phyloP scores from a whole-genome alignment of 2,888 invertebrate species.

The Megalurothrips usitatus region DNA sequence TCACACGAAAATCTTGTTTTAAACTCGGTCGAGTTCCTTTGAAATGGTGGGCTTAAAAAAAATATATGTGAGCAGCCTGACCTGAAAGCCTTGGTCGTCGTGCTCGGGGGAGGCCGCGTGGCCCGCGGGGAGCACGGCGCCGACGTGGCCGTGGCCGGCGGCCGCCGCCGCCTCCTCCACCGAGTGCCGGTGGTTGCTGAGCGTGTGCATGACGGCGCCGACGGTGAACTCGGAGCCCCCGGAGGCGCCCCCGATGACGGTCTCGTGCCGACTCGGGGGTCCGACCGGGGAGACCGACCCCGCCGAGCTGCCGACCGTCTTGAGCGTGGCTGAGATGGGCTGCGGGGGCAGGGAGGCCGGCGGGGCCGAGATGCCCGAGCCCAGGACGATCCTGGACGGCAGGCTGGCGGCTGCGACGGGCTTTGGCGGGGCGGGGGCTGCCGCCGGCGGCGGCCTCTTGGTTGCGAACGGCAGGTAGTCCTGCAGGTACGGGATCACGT shows the following conservation, averaged over 20 bases:
- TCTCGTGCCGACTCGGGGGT: conserved; percentile 24
- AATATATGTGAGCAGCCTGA: too few relatives aligned
- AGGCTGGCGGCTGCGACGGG: conserved; percentile 20
- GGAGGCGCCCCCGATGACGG: neutral
- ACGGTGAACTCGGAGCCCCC: conserved; percentile 46
- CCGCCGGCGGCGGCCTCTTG: conserved; percentile 40
- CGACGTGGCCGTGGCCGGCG: neutral
- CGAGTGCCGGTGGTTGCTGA: conserved; percentile 32
- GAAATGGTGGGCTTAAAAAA: too few relatives aligned
- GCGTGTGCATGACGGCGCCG: conserved; percentile 48
- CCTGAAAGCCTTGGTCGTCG: conserved; percentile 9
- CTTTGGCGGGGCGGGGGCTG: conserved; percentile 13
- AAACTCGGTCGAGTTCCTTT: too few relatives aligned
- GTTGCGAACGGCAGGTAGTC: conserved; percentile 48
- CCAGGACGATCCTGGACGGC: neutral
- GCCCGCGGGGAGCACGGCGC: too few relatives aligned
- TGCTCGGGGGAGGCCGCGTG: conserved; percentile 32
- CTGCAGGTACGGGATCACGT: conserved; percentile 49
- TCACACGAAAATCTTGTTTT: too few relatives aligned
- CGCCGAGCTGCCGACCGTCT: conserved; percentile 31
- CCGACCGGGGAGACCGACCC: neutral
- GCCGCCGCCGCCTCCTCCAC: conserved; percentile 6
- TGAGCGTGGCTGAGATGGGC: conserved; percentile 34
- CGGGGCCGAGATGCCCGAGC: neutral
- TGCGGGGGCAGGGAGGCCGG: conserved; percentile 4